Evolutionary conservation across 2,113 vertebrate genomes (phyloP), one percentile per base, ranked within the genome.

Genomic region (Chascanopsetta lugubris): DNA sequence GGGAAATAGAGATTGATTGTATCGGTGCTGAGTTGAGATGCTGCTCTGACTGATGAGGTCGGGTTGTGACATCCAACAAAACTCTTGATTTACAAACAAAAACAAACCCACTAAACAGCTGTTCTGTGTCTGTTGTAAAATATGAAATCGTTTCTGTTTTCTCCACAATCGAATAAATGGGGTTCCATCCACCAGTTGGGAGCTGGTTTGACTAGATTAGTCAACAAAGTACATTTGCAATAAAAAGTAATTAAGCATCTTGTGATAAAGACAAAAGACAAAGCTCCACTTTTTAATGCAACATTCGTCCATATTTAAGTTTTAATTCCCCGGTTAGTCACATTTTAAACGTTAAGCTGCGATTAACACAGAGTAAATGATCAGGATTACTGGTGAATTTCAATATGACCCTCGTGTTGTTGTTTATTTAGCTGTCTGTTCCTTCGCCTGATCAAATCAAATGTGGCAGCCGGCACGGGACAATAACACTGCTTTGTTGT

Each of bases 191-290:
- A 45, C n/a, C 57, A 30, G 40, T 68, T 62, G 50, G 67, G 51
- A 77, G 29, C 11, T 25, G 45, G 78, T 79, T 72, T 74, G 57
- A 68, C 48, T 34, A 63, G 77, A 85, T 79, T 84, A 72, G 54
- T 57, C 68, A 57, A 40, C 65, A 75, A 74, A 84, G 84, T 79
- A 81, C 71, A 63, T 49, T 61, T 58, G 46, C 77, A 80, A 86
- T 85, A 74, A 82, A 85, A 88, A 88, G 66, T 80, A 88, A 88
- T 80, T 74, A 68, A 79, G 75, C 75, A 69, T 79, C 62, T 48
- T 75, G 70, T 71, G 78, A 86, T 82, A 80, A 79, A 85, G 79
- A 71, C 55, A 20, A 84, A 42, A 87, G 83, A 87, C 55, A 73
- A 87, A 90, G 69, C 36, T 45, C 21, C 58, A 62, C 54, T 68